Percentiles rank a stretch among this genome's conserved stretches.
These are phyloP conservation scores for Temnopleurus reevesii DNA, from an alignment of 53 echinoderm and acorn worm species.

Conservation along the genomic window DNA sequence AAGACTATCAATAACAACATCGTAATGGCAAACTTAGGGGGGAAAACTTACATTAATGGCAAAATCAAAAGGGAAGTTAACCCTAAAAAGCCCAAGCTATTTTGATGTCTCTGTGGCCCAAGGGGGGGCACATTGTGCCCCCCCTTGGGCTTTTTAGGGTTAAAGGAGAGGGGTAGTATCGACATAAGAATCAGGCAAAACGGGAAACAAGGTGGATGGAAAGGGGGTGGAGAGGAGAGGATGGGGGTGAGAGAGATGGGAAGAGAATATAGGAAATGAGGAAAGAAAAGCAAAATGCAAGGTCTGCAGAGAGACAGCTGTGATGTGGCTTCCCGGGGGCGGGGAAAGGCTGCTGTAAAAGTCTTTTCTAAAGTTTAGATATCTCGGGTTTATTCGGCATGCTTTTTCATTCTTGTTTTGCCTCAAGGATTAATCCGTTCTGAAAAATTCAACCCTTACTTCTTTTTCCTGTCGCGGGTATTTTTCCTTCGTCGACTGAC, in stretches of 20 bases:
- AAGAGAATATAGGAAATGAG: constrained; percentile 6
- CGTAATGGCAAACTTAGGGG: constrained; percentile 51
- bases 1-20: constrained; percentile 53
- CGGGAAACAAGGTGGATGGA: constrained; percentile 14
- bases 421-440: constrained; percentile 81
- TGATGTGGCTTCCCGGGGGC: constrained; percentile 26
- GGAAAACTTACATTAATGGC: constrained; percentile 58
- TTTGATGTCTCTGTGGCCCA: too few species aligned
- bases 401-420: constrained; percentile 52
- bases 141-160: too few species aligned
- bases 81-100: too few species aligned
- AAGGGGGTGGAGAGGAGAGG: constrained; percentile 31
- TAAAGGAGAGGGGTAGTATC: constrained; percentile 35
- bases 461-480: constrained; percentile 70
- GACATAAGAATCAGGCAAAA: constrained; percentile 48
- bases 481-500: constrained; percentile 66
- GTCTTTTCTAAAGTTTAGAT: constrained; percentile 55
- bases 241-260: constrained; percentile 29
- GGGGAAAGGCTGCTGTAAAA: constrained; percentile 17
- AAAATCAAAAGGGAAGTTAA: constrained; percentile 40
- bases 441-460: constrained; percentile 86
- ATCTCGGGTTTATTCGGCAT: constrained; percentile 52
- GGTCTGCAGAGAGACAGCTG: constrained; percentile 47
- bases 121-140: too few species aligned
- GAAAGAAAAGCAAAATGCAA: constrained; percentile 32